Conservation (phyloP, 2,113 vertebrate species). For the Hirundichthys speculiger region DNA sequence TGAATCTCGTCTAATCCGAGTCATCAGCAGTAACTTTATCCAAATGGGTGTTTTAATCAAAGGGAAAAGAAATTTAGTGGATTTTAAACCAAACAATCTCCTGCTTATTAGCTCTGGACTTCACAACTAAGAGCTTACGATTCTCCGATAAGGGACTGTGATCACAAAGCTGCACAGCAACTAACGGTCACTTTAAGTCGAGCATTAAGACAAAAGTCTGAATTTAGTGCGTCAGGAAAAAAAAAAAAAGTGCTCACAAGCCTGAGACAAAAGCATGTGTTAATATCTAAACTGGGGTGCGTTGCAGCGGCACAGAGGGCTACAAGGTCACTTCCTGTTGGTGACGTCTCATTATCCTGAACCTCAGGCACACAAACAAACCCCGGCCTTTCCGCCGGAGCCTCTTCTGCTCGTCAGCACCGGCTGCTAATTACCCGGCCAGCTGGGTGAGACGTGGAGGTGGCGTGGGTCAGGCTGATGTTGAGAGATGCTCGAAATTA, state of each 20-base stretch:
- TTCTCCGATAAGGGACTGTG: conserved; percentile 2
- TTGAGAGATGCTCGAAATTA: conserved; percentile 22
- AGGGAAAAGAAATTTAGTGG: neutral
- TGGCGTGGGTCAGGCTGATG: conserved; percentile 13
- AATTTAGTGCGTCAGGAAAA: conserved; percentile 25
- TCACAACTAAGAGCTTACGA: conserved; percentile 13
- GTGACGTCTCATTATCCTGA: too few species aligned
- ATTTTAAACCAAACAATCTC: neutral
- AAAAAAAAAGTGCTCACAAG: neutral
- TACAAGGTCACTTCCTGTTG: neutral
- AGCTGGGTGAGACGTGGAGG: conserved; percentile 35
- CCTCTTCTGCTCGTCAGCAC: conserved; percentile 31
- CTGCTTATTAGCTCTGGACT: conserved; percentile 5
- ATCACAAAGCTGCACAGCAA: too few species aligned
- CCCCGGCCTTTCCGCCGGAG: too few species aligned
- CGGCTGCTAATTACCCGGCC: conserved; percentile 40
- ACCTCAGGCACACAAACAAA: neutral
- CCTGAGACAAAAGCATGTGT: too few species aligned
- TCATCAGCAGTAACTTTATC: neutral
- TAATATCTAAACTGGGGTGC: neutral
- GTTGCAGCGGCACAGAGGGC: accelerated
- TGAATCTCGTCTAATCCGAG: neutral
- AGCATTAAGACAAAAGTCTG: conserved; percentile 20
- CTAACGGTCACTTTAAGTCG: neutral
- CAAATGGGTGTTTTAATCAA: conserved; percentile 1